Evolutionary conservation across 2,113 vertebrate species (phyloP).

Genomic region (Tonatia bakeri): DNA sequence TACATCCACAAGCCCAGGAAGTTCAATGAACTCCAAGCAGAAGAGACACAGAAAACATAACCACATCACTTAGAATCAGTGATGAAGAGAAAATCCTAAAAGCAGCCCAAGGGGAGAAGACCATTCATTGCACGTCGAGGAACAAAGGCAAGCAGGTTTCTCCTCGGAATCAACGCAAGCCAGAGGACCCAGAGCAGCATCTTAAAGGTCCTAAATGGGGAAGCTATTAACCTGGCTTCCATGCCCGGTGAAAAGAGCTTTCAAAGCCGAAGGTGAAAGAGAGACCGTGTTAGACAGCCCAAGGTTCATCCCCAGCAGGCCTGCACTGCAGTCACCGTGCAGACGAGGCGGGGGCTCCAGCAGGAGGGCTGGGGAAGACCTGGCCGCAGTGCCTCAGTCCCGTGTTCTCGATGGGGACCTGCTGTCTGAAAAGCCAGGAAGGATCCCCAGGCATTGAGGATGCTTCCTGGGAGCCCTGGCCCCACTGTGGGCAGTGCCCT

Average conservation of each 20-base stretch:
- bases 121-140: rapidly evolving
- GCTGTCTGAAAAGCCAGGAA: background rate
- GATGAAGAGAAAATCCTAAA: background rate
- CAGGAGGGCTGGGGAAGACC: background rate
- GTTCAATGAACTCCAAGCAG: background rate
- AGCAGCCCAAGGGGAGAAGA: background rate
- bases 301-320: background rate
- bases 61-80: background rate
- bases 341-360: background rate
- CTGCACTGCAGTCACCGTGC: rapidly evolving
- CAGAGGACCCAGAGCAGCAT: background rate
- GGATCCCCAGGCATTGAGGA: background rate
- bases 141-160: background rate
- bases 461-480: background rate
- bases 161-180: background rate
- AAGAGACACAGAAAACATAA: background rate
- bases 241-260: background rate
- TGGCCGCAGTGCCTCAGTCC: background rate
- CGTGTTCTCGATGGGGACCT: background rate
- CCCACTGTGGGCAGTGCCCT: background rate
- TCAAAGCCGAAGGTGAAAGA: background rate
- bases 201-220: background rate
- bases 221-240: background rate
- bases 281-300: background rate
- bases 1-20: background rate